Base-by-base conservation (phyloP, 2,797 vertebrate species). In the Darevskia mixta region DNA sequence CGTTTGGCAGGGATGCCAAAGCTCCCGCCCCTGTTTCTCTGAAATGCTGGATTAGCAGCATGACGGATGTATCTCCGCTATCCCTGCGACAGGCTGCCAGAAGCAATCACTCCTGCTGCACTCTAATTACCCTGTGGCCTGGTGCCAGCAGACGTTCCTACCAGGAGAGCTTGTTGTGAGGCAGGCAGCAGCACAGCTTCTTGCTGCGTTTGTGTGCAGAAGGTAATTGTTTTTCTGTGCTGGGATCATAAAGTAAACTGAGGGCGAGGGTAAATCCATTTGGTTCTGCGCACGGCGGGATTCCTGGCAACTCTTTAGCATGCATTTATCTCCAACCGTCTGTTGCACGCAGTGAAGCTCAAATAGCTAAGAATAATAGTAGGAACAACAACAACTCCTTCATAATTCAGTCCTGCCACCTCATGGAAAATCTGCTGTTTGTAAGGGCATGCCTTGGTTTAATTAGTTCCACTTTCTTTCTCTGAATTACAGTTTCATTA, bases 81-180 rank as follows among this genome's bases (percentile, higher is more conserved):
- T 29, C 38, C 58, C 27, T 58, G 11, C 76, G 88, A 85, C 88
- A 76, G 32, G 38, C 83, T 86, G 83, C 83, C 78, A 89, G 88
- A 75, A 86, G 78, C 88, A 89, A 86, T 89, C 43, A 41, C 27
- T 89, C 71, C 43, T 81, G 78, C 75, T 76, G 78, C 71, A 81
- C 83, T 89, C 88, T 89, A 86, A 89, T 89, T 89, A 86, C 79
- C 83, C 58, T 20, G 11, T 81, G 78, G 83, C 79, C 13, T 58
- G 35, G 27, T 81, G 83, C 88, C 88, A 89, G 73, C 83, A 67
- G 61, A 81, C 27, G 1, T n/a, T 76, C 79, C 79, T 76, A 64
- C 71, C 41, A 76, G 83, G 43, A 86, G 61, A 81, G 25, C 88
- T 58, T 76, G 71, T 69, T 89, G 88, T 49, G 27, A 82, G 69